These are phyloP conservation scores for Aromia moschata DNA, from an alignment of 2,888 invertebrate species.

Conservation along the genomic window DNA sequence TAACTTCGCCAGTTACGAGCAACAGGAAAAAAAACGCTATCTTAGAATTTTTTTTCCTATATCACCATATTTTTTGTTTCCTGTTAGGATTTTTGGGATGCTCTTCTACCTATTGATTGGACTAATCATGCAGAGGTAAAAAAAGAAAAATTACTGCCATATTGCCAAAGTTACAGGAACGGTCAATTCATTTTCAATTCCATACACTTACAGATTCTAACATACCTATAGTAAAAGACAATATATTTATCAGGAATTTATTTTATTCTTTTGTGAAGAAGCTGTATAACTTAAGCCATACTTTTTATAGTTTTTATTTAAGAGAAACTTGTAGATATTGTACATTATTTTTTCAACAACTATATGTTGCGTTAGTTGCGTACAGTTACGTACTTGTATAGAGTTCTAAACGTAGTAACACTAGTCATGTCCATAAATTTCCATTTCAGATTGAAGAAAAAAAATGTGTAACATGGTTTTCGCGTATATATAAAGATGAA, in stretches of 20 bases:
- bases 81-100: too few species aligned
- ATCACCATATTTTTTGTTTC: too few species aligned
- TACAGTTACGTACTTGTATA: slow-evolving; percentile 21
- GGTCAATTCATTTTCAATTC: slow-evolving; percentile 13
- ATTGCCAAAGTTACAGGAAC: slow-evolving; percentile 12
- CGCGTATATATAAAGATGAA: slow-evolving; percentile 1
- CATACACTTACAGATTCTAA: not conserved
- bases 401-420: slow-evolving; percentile 17
- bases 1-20: too few species aligned
- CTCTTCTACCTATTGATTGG: too few species aligned
- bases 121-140: slow-evolving; percentile 5
- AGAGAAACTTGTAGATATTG: slow-evolving; percentile 15
- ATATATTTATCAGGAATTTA: slow-evolving; percentile 18
- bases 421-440: slow-evolving; percentile 18
- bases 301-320: slow-evolving; percentile 12
- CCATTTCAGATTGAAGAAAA: not conserved
- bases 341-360: slow-evolving; percentile 15
- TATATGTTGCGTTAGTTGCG: slow-evolving; percentile 1
- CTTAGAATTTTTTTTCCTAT: too few species aligned
- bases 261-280: slow-evolving; percentile 6
- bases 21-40: too few species aligned
- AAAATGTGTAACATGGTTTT: slow-evolving; percentile 1
- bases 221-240: slow-evolving; percentile 5
- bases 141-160: slow-evolving; percentile 13
- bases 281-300: slow-evolving; percentile 12